Conservation (phyloP, 2,113 vertebrate species). For the Channa argus region DNA sequence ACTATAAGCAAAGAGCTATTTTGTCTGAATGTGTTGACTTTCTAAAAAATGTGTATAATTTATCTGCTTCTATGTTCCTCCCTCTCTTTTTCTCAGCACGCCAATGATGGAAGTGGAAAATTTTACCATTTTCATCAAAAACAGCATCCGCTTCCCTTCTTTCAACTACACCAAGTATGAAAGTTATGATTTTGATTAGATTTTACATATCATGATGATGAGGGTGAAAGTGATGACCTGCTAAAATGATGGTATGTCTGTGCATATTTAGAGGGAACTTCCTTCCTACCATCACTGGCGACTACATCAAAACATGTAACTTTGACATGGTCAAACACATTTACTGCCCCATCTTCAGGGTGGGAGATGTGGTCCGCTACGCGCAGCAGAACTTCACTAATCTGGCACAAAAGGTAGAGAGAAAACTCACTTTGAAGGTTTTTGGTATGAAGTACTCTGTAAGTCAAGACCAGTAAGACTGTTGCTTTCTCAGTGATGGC, state of each 20-base stretch:
- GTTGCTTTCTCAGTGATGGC: no score
- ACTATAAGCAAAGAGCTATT: not conserved
- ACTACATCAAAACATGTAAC: conserved; percentile 84
- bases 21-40: not conserved
- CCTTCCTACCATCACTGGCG: conserved; percentile 80
- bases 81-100: conserved; percentile 70
- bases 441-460: no score
- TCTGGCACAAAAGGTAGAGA: conserved; percentile 86
- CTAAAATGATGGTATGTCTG: not conserved
- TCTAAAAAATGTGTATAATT: not conserved
- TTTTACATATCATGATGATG: not conserved
- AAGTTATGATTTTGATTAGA: not conserved
- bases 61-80: not conserved
- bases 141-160: conserved; percentile 93
- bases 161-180: conserved; percentile 94
- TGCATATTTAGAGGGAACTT: conserved; percentile 86
- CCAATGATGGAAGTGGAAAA: conserved; percentile 93
- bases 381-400: conserved; percentile 89
- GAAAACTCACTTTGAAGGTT: not conserved
- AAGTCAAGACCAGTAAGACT: not conserved
- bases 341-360: conserved; percentile 92
- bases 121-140: conserved; percentile 97
- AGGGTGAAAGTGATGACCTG: not conserved
- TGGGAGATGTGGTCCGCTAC: conserved; percentile 89
- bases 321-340: conserved; percentile 86